Evolutionary conservation across 2,797 vertebrate genomes (phyloP), one percentile per base, ranked within the genome.

Genomic region (Mallotus villosus): DNA sequence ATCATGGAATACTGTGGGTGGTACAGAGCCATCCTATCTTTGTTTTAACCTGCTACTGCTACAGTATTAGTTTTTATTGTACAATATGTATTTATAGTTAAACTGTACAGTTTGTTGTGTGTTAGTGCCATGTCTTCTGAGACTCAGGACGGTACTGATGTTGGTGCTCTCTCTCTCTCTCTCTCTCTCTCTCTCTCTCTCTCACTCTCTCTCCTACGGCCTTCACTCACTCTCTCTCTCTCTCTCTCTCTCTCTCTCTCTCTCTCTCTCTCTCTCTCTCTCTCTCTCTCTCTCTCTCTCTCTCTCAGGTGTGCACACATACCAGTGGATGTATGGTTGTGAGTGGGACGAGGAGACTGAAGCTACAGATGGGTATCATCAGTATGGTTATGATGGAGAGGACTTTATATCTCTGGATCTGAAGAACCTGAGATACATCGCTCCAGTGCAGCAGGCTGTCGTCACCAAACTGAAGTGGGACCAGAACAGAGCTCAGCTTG

Each of bases 401-500:
- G 81, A 81, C 37, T 67, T 82, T 17, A 0, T 89, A 1, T 0
- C 0, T 0, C 51, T 76, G 0, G 73, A 88, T 74, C 3, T 79
- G n/a, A 34, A 63, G 25, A 64, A 14, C 17, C 2, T 21, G 21
- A 63, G 25, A 29, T 81, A 27, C 41, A 72, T 72, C 4, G 72
- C 84, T 73, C 1, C 60, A n/a, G 34, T 0, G n/a, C 25, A 0
- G 60, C 8, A 85, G 60, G 79, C 72, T 21, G 0, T 74, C 25
- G 22, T 62, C 71, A 83, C 71, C 34, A 63, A 55, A 74, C 0
- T 0, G 0, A 76, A 71, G 29, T 86, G 65, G 82, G 22, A 88
- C 0, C 0, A 0, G 4, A 0, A 84, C 59, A 73, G 1, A 75
- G 62, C n/a, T 19, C 0, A 0, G 0, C 17, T 6, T 14, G 22